phyloP scores from a whole-genome alignment of 2,797 vertebrate species.

The Macrochelys suwanniensis region DNA sequence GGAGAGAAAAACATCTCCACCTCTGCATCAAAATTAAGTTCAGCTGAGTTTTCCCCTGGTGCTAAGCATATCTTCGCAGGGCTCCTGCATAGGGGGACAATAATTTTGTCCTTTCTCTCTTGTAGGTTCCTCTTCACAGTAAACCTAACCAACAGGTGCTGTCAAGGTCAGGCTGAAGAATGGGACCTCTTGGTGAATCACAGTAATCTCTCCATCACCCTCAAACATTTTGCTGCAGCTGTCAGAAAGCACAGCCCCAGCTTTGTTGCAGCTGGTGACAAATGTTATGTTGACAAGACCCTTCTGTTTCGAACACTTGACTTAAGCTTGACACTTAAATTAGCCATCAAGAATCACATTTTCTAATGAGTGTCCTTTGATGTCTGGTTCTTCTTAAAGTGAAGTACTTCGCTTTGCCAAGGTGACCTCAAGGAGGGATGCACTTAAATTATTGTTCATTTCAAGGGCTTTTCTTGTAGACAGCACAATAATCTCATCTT shows the following conservation, averaged over 20 bases:
- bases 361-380: constrained; percentile 51
- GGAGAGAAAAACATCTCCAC: neutral
- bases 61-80: neutral
- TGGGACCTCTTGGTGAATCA: neutral
- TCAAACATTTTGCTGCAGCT: neutral
- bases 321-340: constrained; percentile 72
- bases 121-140: neutral
- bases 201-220: neutral
- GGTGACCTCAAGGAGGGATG: constrained; percentile 61
- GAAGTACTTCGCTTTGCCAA: constrained; percentile 60
- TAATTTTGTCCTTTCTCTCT: neutral
- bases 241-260: neutral
- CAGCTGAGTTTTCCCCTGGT: accelerated
- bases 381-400: constrained; percentile 68
- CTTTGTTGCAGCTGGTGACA: constrained; percentile 22
- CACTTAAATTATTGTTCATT: constrained; percentile 72
- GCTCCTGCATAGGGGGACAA: neutral
- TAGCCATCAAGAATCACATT: constrained; percentile 65
- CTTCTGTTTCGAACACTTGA: constrained; percentile 53
- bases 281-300: constrained; percentile 43
- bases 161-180: neutral
- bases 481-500: constrained; percentile 68
- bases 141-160: neutral
- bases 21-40: accelerated
- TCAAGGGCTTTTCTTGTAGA: constrained; percentile 67